phyloP scores from a whole-genome alignment of 2,797 vertebrate genomes.

The Psittacula derbiana region DNA sequence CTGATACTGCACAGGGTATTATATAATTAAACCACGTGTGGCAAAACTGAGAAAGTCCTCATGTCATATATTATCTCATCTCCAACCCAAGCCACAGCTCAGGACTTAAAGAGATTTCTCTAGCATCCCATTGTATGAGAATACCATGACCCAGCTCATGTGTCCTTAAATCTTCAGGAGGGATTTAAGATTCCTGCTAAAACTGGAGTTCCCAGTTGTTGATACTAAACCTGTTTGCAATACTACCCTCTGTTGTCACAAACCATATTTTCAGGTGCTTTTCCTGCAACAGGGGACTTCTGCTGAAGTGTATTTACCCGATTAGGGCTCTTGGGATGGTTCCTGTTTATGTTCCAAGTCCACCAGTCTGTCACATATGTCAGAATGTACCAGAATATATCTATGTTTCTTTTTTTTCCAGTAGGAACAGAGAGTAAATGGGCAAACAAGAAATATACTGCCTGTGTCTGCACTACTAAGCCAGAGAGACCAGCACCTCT shows the following conservation, averaged over 20 bases:
- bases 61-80: neutral
- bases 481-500: neutral
- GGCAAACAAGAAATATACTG: neutral
- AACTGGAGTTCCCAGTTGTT: neutral
- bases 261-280: neutral
- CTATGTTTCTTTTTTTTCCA: neutral
- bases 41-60: neutral
- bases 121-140: neutral
- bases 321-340: neutral
- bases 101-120: neutral
- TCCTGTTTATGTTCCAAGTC: neutral
- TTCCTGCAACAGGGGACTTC: neutral
- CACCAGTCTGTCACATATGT: neutral
- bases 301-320: neutral
- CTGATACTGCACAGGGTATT: neutral
- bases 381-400: neutral
- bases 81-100: neutral
- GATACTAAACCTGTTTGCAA: neutral
- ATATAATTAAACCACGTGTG: accelerated
- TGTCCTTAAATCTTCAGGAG: neutral
- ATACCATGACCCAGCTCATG: neutral
- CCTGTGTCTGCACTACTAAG: neutral
- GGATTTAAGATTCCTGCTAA: neutral
- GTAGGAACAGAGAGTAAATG: neutral
- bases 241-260: neutral